Conservation (phyloP, 1,140 invertebrate genomes). For the Drosophila lini region DNA sequence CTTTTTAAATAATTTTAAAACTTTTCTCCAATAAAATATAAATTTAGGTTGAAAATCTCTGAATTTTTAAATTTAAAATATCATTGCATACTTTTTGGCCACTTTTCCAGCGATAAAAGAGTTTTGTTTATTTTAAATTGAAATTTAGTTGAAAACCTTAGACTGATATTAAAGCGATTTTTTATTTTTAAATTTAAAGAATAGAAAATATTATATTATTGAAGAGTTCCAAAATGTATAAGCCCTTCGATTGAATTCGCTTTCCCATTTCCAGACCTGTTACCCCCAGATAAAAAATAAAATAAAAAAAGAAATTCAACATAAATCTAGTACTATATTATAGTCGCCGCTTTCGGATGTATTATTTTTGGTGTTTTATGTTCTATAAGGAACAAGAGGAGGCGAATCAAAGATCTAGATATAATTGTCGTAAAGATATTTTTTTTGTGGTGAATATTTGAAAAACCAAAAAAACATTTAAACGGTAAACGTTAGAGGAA, state of each 20-base stretch:
- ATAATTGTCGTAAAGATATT: conserved; percentile 42
- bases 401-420: conserved; percentile 44
- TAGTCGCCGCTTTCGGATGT: conserved; percentile 51
- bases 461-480: conserved; percentile 4
- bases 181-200: no score
- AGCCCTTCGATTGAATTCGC: background rate
- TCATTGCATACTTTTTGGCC: background rate
- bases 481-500: conserved; percentile 58
- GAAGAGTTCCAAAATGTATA: background rate
- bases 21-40: background rate
- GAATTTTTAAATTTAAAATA: background rate
- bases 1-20: background rate
- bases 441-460: conserved; percentile 42
- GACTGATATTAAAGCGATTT: conserved; percentile 16
- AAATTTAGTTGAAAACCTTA: conserved; percentile 7
- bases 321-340: conserved; percentile 45
- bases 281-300: background rate
- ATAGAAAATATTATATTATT: background rate
- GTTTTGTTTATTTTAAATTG: background rate
- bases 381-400: conserved; percentile 7
- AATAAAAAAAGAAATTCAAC: conserved; percentile 1
- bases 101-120: background rate
- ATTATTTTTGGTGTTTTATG: conserved; percentile 41
- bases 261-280: conserved; percentile 11
- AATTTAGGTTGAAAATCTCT: background rate